Conservation (phyloP, 2,113 vertebrate species). For the Heteronetta atricapilla region DNA sequence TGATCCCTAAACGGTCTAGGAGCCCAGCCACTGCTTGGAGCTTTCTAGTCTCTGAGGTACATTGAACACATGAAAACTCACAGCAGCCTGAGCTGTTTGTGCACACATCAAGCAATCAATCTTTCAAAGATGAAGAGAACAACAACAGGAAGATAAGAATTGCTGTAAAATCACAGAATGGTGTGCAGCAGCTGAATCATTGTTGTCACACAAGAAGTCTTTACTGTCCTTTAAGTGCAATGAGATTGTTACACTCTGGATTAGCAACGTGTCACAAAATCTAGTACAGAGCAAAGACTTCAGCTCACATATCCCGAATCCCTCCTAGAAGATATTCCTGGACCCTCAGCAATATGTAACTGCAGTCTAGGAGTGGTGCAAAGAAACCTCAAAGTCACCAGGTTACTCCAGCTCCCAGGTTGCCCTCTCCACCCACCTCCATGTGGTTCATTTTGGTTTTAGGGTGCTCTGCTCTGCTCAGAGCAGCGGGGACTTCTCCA, state of each 20-base stretch:
- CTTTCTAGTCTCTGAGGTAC: neutral
- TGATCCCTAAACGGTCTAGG: neutral
- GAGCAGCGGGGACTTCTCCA: neutral
- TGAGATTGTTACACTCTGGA: neutral
- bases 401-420: neutral
- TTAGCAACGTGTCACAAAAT: neutral
- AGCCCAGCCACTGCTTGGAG: neutral
- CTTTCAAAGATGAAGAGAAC: neutral
- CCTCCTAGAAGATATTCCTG: neutral
- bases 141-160: neutral
- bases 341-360: neutral
- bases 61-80: neutral
- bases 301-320: neutral
- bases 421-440: neutral
- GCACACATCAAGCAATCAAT: neutral
- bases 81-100: neutral
- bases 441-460: neutral
- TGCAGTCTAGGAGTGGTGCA: neutral
- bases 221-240: neutral
- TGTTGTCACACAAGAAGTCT: neutral
- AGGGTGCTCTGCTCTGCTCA: neutral
- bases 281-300: neutral
- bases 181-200: neutral
- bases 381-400: neutral
- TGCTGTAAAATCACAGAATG: neutral